Percentiles rank a stretch among this genome's conserved stretches.
These are phyloP conservation scores for Arvicanthis niloticus DNA, from an alignment of 2,113 vertebrate genomes.

Conservation along the genomic window DNA sequence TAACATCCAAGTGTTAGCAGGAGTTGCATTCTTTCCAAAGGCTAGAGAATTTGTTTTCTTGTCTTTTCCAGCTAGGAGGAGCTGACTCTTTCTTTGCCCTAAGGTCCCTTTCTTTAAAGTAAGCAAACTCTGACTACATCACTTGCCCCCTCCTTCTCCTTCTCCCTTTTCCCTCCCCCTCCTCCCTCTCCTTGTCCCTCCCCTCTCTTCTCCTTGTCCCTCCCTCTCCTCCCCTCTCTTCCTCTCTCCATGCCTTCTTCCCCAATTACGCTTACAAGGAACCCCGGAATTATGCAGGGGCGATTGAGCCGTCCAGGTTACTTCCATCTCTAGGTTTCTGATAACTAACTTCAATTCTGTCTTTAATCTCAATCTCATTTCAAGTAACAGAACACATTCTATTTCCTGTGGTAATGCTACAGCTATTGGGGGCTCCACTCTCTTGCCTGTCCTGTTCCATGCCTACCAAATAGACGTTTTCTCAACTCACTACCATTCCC, in stretches of 20 bases:
- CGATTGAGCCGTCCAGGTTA: not conserved
- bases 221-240: not conserved
- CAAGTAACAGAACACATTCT: accelerated
- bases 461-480: not conserved
- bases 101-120: not conserved
- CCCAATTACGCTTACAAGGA: not conserved
- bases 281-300: not conserved
- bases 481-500: not conserved
- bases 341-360: not conserved
- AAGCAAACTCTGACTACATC: not conserved
- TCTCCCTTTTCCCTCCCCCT: no score
- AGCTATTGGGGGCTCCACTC: not conserved
- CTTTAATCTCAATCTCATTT: not conserved
- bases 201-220: not conserved
- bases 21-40: not conserved
- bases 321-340: not conserved
- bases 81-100: not conserved
- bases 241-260: accelerated
- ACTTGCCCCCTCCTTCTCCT: not conserved
- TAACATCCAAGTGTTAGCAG: not conserved
- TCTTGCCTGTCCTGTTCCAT: not conserved
- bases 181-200: not conserved
- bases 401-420: no score
- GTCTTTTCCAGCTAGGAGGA: not conserved
- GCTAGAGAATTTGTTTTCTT: not conserved